phyloP scores from a whole-genome alignment of 2,888 invertebrate genomes.

The Drosophila anomalata region DNA sequence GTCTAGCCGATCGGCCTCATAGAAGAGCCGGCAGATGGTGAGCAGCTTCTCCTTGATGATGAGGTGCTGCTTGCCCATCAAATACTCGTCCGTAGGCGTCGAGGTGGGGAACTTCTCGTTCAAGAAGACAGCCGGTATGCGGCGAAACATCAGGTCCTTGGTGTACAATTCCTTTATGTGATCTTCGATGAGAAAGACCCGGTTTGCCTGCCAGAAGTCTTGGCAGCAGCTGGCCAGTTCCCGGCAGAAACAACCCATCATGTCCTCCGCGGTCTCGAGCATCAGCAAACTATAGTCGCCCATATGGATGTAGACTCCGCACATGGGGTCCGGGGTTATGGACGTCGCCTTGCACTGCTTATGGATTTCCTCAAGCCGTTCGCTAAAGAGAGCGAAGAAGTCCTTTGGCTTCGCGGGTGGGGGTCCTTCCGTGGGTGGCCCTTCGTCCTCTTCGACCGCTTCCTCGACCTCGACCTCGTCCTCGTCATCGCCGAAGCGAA shows the following conservation, averaged over 20 bases:
- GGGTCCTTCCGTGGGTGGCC: background rate
- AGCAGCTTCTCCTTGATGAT: conserved; percentile 69
- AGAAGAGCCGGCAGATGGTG: conserved; percentile 46
- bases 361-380: conserved; percentile 46
- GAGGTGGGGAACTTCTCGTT: conserved; percentile 79
- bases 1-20: conserved; percentile 4
- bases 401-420: conserved; percentile 35
- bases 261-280: conserved; percentile 78
- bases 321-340: conserved; percentile 66
- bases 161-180: conserved; percentile 69
- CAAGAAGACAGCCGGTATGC: conserved; percentile 62
- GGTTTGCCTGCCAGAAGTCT: conserved; percentile 62
- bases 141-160: conserved; percentile 55
- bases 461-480: background rate
- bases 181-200: conserved; percentile 76
- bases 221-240: conserved; percentile 42
- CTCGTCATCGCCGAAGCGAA: conserved; percentile 32
- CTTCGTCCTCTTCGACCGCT: conserved; percentile 1
- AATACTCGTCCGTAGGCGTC: conserved; percentile 69
- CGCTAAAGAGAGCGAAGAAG: conserved; percentile 41
- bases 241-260: conserved; percentile 66
- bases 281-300: conserved; percentile 70
- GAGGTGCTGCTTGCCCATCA: conserved; percentile 76
- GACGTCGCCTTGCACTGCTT: conserved; percentile 19
- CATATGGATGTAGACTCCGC: conserved; percentile 73